Base-by-base conservation (phyloP, 2,113 vertebrate genomes). In the Hiodon tergisus region DNA sequence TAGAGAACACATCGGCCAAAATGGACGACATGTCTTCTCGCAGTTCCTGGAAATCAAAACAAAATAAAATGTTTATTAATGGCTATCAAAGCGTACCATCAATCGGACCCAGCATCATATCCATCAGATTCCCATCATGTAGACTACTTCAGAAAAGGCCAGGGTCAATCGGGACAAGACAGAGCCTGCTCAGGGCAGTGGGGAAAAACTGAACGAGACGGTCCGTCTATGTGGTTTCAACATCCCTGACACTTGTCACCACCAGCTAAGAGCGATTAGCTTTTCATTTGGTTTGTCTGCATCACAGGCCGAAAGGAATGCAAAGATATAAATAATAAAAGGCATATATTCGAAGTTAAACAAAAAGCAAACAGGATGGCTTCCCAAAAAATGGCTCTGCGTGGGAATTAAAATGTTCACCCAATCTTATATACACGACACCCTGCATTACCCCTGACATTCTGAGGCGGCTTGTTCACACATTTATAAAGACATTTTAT, bases 1-100 rank as follows among this genome's bases (percentile, higher is more conserved):
- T 92, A 88, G 95, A 95, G 88, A 99, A 98, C n/a, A 97, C 96
- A 85, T 99, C 97, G 83, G 96, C 96, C 89, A 99, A 93, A 86
- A 99, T 91, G 69, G 97, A 99, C 78, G 96, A 88, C 95, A 98
- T 94, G 81, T 99, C 96, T 72, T 98, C 95, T 76, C 93, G 87
- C 78, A 96, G 90, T 81, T 98, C 97, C 97, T 98, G 80, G 74
- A 86, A 85, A 67, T 63, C 11, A 83, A 85, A 72, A 13, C 72
- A 67, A 57, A 69, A 67, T 16, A 51, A 16, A 78, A 81, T 65
- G 31, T 31, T 31, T 51, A 7, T 31, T 57, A 73, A 66, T 7
- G 46, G 31, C 31, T 31, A 31, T 31, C 31, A 31, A 31, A 31
- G 31, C 31, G 31, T 31, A 31, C 31, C 31, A 31, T 31, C 31